Evolutionary conservation across 64 coral and sea anemone species (phyloP).

Genomic region (Montipora efflorescens): DNA sequence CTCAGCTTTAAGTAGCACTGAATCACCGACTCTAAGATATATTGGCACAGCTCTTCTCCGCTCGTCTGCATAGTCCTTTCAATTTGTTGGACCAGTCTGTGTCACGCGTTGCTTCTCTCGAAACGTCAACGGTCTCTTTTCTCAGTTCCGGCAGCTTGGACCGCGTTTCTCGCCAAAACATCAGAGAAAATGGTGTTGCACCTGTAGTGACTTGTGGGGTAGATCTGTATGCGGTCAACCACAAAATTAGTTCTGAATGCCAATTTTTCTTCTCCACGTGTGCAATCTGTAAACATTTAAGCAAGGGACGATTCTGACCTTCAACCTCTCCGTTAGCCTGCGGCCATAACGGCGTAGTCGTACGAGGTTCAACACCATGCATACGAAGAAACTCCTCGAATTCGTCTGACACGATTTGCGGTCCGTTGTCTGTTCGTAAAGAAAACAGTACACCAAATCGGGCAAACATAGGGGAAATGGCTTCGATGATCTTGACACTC

Average conservation of each 20-base stretch:
- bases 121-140: background rate
- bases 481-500: too few relatives aligned
- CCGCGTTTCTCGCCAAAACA: constrained; percentile 14
- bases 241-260: background rate
- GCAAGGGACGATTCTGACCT: background rate
- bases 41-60: background rate
- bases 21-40: background rate
- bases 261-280: background rate
- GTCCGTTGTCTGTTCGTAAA: constrained; percentile 39
- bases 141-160: background rate
- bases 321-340: background rate
- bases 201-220: constrained; percentile 1
- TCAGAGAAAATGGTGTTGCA: background rate
- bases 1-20: background rate
- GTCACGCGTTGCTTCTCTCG: background rate
- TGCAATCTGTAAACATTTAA: background rate
- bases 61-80: background rate
- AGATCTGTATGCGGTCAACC: background rate
- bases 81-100: background rate
- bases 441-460: too few relatives aligned
- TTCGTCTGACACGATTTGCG: background rate
- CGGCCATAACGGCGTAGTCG: background rate
- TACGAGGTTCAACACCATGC: background rate
- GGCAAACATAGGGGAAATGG: too few relatives aligned
- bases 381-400: too few relatives aligned